Evolutionary conservation across 64 coral and sea anemone genomes (phyloP), one percentile per base, ranked within the genome.

Genomic region (Pocillopora verrucosa): DNA sequence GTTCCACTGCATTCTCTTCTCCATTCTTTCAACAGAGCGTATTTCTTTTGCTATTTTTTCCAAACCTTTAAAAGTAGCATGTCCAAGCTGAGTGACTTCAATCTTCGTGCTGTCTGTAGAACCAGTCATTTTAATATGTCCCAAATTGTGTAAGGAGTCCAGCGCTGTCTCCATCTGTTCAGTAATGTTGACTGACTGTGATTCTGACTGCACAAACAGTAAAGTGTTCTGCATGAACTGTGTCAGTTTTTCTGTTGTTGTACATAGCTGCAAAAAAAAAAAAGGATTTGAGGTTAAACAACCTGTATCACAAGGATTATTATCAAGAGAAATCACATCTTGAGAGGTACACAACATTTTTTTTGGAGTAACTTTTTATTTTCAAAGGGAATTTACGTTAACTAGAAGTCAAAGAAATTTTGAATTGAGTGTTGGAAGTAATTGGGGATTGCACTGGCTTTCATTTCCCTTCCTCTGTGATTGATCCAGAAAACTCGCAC

Each of bases 11-110:
- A 30, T 30, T 30, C 30, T 30, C 30, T 30, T 0, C 30, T 30
- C 30, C 30, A 30, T 30, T 30, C 30, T 30, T 30, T 30, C 30
- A 30, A 10, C 20, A 69, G 24, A 67, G 6, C 3, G 6, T 11
- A 9, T 67, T 9, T 13, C 61, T 69, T 22, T 61, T 82, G 11
- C 1, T 26, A 22, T 38, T 65, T 25, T 58, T 5, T 80, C 25
- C 41, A 80, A 9, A 96, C 94, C 94, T 93, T 93, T 96, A 56
- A 92, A 96, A n/a, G 91, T 96, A 4, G 94, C 94, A 51, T 87
- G 91, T 6, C 94, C 94, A 16, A 96, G 73, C 37, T 80, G 63
- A 72, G 94, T 93, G 37, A 96, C 78, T 75, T 90, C 80, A 34
- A 93, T 60, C n/a, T 75, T 87, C 22, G 58, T 62, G 22, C 17